Evolutionary conservation across 2,113 vertebrate genomes (phyloP), one percentile per base, ranked within the genome.

Genomic region (Machaerirhynchus nigripectus): DNA sequence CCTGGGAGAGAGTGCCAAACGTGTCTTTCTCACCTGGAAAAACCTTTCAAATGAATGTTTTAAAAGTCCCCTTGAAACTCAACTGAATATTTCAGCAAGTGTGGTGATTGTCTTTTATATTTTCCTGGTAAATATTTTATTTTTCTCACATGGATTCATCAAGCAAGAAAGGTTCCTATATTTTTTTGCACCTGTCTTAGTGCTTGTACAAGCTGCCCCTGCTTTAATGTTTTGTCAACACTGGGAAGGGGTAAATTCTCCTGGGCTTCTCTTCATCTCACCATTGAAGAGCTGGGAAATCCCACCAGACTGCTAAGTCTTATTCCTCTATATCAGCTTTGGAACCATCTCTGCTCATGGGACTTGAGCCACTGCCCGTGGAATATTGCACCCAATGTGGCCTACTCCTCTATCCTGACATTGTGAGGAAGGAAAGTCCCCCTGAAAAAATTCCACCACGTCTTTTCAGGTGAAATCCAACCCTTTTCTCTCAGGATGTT

Each of bases 91-190:
- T 97, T 93, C 67, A 97, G 69, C 30, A 65, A 28, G 11, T 71
- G n/a, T 95, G 47, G 79, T 90, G 46, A 86, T 91, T 84, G 15
- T 91, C 24, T 65, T 89, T 63, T 84, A 53, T 87, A 53, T 91
- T 91, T 93, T 88, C 64, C 57, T 94, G 30, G 28, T 95, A 95
- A 96, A 97, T 95, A 87, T 89, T 97, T 97, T 77, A 95, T 87
- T 94, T 93, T 92, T 9, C 40, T 89, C 60, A 37, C 53, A 63
- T 49, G 81, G 71, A 73, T 83, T 84, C 35, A 26, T 52, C 65
- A 79, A 67, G 23, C 31, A 57, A 77, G 87, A 91, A 68, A 87
- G 35, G 9, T 71, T 87, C 37, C 52, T 84, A 0, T 63, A n/a
- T 64, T 69, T 87, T 70, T 70, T 74, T 75, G n/a, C 24, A 17